These are phyloP conservation scores for Pyrrhopygopsis socrates DNA, from an alignment of 2,888 invertebrate genomes.

Conservation along the genomic window DNA sequence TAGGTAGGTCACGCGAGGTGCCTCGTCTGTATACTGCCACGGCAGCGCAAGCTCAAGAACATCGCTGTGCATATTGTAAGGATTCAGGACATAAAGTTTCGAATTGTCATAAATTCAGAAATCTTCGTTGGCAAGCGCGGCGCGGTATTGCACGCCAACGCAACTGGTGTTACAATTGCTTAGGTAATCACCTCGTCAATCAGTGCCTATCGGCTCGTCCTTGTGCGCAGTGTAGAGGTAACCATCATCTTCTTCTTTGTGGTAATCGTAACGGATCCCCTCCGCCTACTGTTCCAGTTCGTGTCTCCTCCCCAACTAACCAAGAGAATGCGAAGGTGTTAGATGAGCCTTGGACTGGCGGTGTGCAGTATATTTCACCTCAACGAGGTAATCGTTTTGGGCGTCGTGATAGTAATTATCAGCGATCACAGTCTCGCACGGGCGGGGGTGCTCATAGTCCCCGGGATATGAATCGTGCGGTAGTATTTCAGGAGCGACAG, in stretches of 20 bases:
- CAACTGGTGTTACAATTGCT: slow-evolving; percentile 28
- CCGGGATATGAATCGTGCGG: not conserved
- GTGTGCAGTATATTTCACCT: not conserved
- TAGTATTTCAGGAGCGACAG: not conserved
- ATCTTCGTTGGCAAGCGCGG: slow-evolving; percentile 28
- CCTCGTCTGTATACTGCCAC: not conserved
- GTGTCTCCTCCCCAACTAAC: not conserved
- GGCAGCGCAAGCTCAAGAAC: not conserved
- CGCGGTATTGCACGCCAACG: not conserved
- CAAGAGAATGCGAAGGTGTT: not conserved
- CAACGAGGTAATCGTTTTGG: not conserved
- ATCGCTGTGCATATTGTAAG: not conserved
- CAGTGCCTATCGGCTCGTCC: not conserved
- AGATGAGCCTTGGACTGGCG: not conserved
- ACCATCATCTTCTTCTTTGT: slow-evolving; percentile 12
- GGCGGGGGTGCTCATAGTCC: not conserved
- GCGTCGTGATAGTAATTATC: not conserved
- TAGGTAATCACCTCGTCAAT: slow-evolving; percentile 9
- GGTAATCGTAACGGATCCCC: not conserved
- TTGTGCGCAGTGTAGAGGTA: slow-evolving; percentile 5
- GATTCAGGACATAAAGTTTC: not conserved
- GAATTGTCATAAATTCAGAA: not conserved
- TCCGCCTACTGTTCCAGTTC: not conserved
- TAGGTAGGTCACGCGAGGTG: not conserved
- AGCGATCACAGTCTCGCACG: not conserved